Conservation (phyloP, 2,797 vertebrate species). For the Molossus molossus region DNA sequence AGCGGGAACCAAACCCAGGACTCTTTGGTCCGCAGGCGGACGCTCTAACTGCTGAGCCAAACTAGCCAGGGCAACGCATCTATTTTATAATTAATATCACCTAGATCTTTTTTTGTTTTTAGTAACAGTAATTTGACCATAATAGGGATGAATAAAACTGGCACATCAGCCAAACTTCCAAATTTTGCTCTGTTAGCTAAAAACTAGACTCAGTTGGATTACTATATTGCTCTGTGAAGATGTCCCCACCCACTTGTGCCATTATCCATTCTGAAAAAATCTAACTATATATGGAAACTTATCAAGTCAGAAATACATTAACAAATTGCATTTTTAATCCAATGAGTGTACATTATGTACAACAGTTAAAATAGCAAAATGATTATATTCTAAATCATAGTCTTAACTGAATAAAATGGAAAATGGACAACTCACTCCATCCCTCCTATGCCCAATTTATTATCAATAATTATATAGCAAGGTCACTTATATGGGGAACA, state of each 20-base stretch:
- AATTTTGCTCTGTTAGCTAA: background rate
- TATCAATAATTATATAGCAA: background rate
- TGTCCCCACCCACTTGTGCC: background rate
- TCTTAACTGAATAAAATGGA: background rate
- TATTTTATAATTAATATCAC: background rate
- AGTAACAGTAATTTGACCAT: background rate
- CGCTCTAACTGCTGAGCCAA: no score
- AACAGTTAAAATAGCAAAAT: slow-evolving; percentile 8
- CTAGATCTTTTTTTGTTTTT: slow-evolving; percentile 10
- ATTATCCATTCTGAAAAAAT: background rate
- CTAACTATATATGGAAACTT: background rate
- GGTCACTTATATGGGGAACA: background rate
- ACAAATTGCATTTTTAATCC: background rate
- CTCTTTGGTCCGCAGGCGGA: no score
- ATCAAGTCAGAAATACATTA: background rate
- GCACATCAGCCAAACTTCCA: background rate
- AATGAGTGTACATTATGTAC: background rate
- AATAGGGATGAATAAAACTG: background rate
- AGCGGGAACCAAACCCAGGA: no score
- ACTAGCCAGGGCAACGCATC: background rate
- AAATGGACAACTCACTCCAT: background rate
- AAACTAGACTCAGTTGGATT: background rate
- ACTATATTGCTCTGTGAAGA: background rate
- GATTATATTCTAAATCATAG: slow-evolving; percentile 1
- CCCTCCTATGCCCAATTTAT: background rate